Evolutionary conservation across 2,888 invertebrate genomes (phyloP).

Genomic region (Chrysopilus asiliformis): DNA sequence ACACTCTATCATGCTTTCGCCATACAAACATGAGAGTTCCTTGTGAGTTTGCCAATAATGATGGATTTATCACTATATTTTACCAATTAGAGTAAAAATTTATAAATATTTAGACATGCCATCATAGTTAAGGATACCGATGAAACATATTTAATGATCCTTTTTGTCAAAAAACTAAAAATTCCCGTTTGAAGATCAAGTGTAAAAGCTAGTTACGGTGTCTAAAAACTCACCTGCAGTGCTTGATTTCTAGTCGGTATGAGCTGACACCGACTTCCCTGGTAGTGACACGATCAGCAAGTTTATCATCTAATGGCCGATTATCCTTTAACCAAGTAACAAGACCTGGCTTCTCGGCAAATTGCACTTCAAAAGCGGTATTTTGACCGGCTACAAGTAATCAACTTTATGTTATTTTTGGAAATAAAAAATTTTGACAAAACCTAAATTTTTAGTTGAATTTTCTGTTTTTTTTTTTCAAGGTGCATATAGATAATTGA

Average conservation of each 20-base stretch:
- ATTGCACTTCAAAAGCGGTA: conserved; percentile 65
- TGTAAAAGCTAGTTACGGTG: too few species aligned
- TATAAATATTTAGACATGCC: too few species aligned
- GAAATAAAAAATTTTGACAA: not conserved
- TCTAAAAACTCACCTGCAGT: conserved; percentile 41
- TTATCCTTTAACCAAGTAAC: conserved; percentile 84
- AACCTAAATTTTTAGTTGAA: not conserved
- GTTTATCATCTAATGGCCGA: conserved; percentile 58
- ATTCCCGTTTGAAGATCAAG: too few species aligned
- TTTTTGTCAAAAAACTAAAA: too few species aligned
- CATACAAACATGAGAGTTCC: too few species aligned
- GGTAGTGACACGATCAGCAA: conserved; percentile 59
- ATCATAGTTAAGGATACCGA: too few species aligned
- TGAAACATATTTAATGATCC: too few species aligned
- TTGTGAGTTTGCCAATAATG: too few species aligned
- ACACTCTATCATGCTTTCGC: too few species aligned
- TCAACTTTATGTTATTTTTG: not conserved
- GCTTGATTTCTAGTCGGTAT: conserved; percentile 60
- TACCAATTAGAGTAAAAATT: too few species aligned
- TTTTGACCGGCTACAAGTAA: conserved; percentile 58
- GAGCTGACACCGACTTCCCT: conserved; percentile 45
- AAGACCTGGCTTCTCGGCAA: conserved; percentile 48
- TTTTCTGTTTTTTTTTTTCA: not conserved
- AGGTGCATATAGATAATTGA: too few species aligned
- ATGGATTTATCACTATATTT: too few species aligned